Evolutionary conservation across 1,140 invertebrate genomes (phyloP).

Genomic region (Harpegnathos saltator): DNA sequence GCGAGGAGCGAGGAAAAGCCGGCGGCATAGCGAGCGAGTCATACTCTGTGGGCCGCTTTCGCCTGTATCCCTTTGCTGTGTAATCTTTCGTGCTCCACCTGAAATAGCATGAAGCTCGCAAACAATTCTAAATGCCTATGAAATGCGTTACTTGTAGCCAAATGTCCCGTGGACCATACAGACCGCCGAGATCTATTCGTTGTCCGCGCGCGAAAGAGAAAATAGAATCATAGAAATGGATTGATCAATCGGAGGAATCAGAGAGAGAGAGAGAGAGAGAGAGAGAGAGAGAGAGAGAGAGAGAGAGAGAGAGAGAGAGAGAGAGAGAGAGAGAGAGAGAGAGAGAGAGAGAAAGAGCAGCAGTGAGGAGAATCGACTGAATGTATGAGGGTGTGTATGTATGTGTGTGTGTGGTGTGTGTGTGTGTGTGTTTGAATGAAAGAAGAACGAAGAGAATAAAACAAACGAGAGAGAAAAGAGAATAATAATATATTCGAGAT

Average conservation of each 20-base stretch:
- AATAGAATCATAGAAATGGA: constrained; percentile 42
- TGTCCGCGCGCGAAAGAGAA: constrained; percentile 55
- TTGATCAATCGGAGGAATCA: background rate
- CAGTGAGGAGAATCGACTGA: constrained; percentile 41
- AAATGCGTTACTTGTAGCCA: constrained; percentile 82
- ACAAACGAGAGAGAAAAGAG: constrained; percentile 60
- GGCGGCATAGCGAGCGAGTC: constrained; percentile 15
- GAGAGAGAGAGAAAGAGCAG: background rate
- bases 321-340: background rate
- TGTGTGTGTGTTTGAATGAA: constrained; percentile 36
- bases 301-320: too few species aligned
- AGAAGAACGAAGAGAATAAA: constrained; percentile 40
- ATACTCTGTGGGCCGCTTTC: constrained; percentile 13
- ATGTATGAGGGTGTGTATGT: constrained; percentile 25
- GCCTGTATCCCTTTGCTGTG: constrained; percentile 12
- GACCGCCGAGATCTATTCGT: constrained; percentile 79
- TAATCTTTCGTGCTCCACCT: constrained; percentile 53
- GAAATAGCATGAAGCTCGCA: constrained; percentile 61
- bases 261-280: constrained; percentile 28
- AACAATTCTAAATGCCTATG: constrained; percentile 66
- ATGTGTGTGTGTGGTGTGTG: constrained; percentile 32
- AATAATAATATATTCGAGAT: constrained; percentile 42
- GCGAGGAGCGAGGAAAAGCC: too few species aligned
- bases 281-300: constrained; percentile 10
- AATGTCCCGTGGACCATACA: constrained; percentile 84